phyloP scores from a whole-genome alignment of 2,797 vertebrate species.

The Microtus agrestis region DNA sequence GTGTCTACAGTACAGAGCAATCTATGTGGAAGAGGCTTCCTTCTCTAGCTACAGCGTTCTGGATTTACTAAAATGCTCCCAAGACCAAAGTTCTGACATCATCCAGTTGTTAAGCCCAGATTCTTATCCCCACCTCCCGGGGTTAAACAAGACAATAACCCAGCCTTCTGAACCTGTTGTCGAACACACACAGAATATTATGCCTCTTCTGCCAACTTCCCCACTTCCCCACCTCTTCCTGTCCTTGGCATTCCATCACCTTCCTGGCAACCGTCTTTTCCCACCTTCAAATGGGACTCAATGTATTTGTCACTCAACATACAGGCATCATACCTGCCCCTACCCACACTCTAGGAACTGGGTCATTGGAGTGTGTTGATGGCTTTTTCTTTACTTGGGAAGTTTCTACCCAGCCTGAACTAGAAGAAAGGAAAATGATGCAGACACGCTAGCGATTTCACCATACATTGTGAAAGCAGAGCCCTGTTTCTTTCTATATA shows the following conservation, averaged over 20 bases:
- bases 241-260: accelerated
- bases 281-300: not conserved
- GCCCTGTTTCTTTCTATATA: accelerated
- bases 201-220: not conserved
- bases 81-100: not conserved
- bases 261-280: accelerated
- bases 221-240: not conserved
- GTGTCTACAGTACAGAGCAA: accelerated
- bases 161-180: not conserved
- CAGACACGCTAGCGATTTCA: accelerated
- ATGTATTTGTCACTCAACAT: accelerated
- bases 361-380: no score
- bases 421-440: not conserved
- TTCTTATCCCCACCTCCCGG: not conserved
- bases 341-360: not conserved
- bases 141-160: not conserved
- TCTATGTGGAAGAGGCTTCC: not conserved
- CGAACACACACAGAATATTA: accelerated
- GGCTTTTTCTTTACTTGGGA: not conserved
- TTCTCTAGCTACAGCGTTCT: not conserved
- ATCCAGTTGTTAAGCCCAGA: not conserved
- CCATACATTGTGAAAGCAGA: accelerated
- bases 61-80: not conserved
- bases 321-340: accelerated
- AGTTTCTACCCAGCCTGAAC: constrained; percentile 3